These are phyloP conservation scores for Lithophane socia DNA, from an alignment of 2,888 invertebrate species.

Conservation along the genomic window DNA sequence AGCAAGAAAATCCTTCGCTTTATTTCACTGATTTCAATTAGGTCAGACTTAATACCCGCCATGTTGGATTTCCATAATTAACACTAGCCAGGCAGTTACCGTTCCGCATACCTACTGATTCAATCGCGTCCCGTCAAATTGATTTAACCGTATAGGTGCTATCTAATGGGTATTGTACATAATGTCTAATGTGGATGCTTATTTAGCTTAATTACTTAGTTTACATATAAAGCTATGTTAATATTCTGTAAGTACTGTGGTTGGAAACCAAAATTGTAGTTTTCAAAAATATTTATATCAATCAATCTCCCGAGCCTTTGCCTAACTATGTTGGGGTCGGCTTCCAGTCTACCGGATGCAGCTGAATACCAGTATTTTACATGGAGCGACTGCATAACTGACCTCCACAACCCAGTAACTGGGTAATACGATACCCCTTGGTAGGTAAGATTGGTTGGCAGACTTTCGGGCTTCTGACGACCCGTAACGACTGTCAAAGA, in stretches of 20 bases:
- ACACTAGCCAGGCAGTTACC: conserved; percentile 40
- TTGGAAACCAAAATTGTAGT: neutral
- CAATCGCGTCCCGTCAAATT: conserved; percentile 39
- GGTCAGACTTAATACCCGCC: conserved; percentile 33
- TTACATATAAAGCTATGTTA: neutral
- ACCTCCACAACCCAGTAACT: too few species aligned
- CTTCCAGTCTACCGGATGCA: too few species aligned
- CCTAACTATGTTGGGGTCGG: too few species aligned
- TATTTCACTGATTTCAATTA: conserved; percentile 39
- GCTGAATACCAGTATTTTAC: too few species aligned
- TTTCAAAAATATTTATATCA: too few species aligned
- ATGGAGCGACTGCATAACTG: too few species aligned
- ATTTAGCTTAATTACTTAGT: conserved; percentile 16
- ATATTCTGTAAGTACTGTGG: neutral
- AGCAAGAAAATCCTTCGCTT: conserved; percentile 1
- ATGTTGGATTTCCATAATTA: conserved; percentile 59
- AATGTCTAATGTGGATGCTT: conserved; percentile 6
- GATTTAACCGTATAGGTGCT: conserved; percentile 33
- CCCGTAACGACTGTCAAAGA: too few species aligned
- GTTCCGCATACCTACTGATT: conserved; percentile 49
- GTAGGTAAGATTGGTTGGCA: too few species aligned
- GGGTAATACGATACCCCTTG: too few species aligned
- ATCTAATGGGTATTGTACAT: conserved; percentile 11
- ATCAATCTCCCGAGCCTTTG: too few species aligned
- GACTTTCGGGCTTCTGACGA: too few species aligned